Conservation (phyloP, 2,113 vertebrate species). For the Neolamprologus devosi region DNA sequence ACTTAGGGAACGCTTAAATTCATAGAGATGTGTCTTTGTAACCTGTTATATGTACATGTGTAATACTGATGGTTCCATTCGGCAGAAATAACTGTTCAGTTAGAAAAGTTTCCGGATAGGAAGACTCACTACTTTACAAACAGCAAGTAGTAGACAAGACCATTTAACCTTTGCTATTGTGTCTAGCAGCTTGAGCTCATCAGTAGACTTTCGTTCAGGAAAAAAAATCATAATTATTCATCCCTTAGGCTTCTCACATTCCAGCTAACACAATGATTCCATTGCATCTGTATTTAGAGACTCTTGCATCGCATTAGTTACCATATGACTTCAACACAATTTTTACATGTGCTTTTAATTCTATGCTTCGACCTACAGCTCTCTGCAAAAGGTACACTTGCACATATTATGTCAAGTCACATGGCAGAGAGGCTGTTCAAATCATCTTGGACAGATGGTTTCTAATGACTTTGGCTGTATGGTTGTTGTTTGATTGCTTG, state of each 20-base stretch:
- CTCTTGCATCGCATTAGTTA: neutral
- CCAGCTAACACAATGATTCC: neutral
- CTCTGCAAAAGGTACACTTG: neutral
- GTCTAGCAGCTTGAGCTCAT: neutral
- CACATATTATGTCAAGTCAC: neutral
- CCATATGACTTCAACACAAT: neutral
- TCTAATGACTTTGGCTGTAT: neutral
- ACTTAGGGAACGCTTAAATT: conserved; percentile 6
- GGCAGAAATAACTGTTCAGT: neutral
- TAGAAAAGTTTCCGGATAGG: neutral
- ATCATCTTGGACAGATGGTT: neutral
- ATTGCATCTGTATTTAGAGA: neutral
- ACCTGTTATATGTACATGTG: neutral
- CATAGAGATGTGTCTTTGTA: neutral
- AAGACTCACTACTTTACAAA: neutral
- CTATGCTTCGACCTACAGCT: neutral
- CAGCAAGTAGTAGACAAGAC: neutral
- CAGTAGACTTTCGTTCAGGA: neutral
- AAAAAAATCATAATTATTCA: neutral
- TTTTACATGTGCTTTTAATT: neutral
- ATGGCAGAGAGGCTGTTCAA: neutral
- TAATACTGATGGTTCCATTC: neutral
- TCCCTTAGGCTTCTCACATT: neutral
- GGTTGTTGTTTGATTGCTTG: neutral
- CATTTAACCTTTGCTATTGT: neutral